Conservation (phyloP, 1,140 invertebrate species). For the Plectrocnemia conspersa region DNA sequence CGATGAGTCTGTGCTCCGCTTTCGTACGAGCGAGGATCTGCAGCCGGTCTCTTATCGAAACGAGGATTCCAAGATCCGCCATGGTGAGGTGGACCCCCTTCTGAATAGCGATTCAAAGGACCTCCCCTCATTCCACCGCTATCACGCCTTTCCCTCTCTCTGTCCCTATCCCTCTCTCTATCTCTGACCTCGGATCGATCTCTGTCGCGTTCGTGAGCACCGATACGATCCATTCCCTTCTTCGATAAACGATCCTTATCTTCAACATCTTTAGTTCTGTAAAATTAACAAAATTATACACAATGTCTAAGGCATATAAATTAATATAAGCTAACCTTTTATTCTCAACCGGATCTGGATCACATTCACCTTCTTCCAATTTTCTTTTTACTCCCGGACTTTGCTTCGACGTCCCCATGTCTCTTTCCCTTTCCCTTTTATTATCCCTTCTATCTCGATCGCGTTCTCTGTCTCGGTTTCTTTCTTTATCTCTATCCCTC, state of each 20-base stretch:
- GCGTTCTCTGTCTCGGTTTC: conserved; percentile 24
- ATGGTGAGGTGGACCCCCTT: conserved; percentile 6
- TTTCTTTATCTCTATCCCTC: conserved; percentile 32
- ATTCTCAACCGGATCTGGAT: conserved; percentile 46
- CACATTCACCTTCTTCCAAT: conserved; percentile 51
- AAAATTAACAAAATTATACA: conserved; percentile 14
- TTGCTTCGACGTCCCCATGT: conserved; percentile 15
- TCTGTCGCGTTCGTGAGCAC: conserved; percentile 36
- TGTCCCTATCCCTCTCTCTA: conserved; percentile 44
- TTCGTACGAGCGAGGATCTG: conserved; percentile 26
- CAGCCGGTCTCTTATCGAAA: conserved; percentile 25
- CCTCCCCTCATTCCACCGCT: conserved; percentile 40
- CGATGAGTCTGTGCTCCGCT: conserved; percentile 11
- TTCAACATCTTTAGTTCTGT: conserved; percentile 48
- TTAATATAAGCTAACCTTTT: conserved; percentile 36
- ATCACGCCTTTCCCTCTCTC: conserved; percentile 44
- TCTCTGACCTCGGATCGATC: conserved; percentile 40
- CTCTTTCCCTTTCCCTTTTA: conserved; percentile 27
- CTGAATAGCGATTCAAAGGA: conserved; percentile 1
- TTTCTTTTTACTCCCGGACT: conserved; percentile 42
- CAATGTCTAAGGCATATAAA: background rate
- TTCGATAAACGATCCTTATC: conserved; percentile 47
- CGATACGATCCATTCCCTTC: conserved; percentile 41
- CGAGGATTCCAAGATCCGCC: conserved; percentile 8
- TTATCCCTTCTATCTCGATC: conserved; percentile 8